These are phyloP conservation scores for Cyanoliseus patagonus DNA, from an alignment of 2,113 vertebrate species.

Conservation along the genomic window DNA sequence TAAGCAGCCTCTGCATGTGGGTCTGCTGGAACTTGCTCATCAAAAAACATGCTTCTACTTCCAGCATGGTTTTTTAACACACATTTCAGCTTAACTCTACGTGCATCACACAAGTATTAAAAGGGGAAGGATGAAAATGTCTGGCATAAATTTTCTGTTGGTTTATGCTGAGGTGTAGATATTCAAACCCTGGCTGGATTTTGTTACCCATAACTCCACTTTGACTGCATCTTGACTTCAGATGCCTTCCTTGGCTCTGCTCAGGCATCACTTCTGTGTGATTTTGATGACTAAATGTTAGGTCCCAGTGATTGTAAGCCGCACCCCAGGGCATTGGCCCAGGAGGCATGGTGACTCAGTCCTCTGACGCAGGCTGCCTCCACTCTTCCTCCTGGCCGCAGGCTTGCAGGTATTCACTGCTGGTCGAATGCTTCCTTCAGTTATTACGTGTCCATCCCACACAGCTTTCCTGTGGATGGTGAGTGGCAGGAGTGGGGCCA, in stretches of 20 bases:
- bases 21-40: neutral
- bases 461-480: neutral
- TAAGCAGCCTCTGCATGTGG: neutral
- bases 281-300: neutral
- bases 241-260: neutral
- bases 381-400: neutral
- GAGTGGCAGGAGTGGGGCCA: neutral
- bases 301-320: neutral
- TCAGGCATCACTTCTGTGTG: neutral
- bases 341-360: neutral
- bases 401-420: neutral
- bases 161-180: neutral
- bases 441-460: neutral
- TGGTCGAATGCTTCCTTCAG: neutral
- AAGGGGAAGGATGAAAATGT: neutral
- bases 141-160: neutral
- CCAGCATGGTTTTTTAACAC: neutral
- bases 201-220: neutral
- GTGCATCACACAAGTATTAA: neutral
- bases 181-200: neutral
- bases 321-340: neutral
- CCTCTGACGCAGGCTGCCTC: neutral
- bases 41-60: neutral
- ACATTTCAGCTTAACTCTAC: accelerated
- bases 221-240: neutral